A percentile compares a stretch with the other conserved stretches of the same genome.
phyloP scores from a whole-genome alignment of 2,888 invertebrate species.

The Aleiodes leptofemur region DNA sequence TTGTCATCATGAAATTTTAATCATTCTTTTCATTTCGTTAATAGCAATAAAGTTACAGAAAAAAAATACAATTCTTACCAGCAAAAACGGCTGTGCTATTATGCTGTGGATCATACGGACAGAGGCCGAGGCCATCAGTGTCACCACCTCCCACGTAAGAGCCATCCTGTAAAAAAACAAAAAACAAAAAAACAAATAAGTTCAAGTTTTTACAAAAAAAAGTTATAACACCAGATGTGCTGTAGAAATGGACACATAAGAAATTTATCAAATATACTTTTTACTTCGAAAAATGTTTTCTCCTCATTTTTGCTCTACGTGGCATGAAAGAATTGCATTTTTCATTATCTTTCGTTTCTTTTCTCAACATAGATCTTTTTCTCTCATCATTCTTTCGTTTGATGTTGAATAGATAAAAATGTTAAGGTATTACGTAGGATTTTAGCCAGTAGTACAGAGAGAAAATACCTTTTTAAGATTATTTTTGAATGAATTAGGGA shows the following conservation, averaged over 20 bases:
- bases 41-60: background rate
- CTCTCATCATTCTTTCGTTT: no score
- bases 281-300: background rate
- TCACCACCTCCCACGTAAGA: constrained; percentile 79
- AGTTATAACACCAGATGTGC: background rate
- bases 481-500: no score
- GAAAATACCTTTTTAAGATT: no score
- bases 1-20: constrained; percentile 25
- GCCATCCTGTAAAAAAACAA: constrained; percentile 75
- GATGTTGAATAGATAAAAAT: no score
- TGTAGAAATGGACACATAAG: background rate
- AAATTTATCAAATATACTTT: constrained; percentile 18
- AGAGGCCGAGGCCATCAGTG: constrained; percentile 89
- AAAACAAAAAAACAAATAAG: constrained; percentile 42
- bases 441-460: no score
- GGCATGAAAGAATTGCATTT: no score
- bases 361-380: no score
- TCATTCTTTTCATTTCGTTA: constrained; percentile 1
- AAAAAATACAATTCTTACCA: constrained; percentile 75
- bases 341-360: no score
- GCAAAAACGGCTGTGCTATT: constrained; percentile 94
- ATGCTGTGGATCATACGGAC: constrained; percentile 96
- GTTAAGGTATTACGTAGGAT: no score
- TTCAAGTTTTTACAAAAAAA: constrained; percentile 16
- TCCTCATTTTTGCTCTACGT: no score